A percentile compares a stretch with the other conserved stretches of the same genome.
These are phyloP conservation scores for Mimumesa dahlbomi DNA, from an alignment of 2,888 invertebrate genomes.

Conservation along the genomic window DNA sequence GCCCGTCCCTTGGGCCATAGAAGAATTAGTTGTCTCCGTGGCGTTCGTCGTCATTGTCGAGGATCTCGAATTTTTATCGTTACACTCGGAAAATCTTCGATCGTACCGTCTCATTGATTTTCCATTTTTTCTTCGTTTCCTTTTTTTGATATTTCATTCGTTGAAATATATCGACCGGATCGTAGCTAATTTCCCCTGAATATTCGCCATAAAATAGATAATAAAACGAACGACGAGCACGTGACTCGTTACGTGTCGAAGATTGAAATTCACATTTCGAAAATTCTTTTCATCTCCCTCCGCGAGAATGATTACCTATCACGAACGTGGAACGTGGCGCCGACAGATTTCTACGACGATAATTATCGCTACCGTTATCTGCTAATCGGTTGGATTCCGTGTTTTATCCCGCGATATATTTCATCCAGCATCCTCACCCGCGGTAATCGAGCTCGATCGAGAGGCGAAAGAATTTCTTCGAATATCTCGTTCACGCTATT, in stretches of 20 bases:
- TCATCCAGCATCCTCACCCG: slow-evolving; percentile 4
- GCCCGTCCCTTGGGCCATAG: slow-evolving; percentile 53
- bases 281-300: slow-evolving; percentile 15
- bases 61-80: not conserved
- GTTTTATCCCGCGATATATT: not conserved
- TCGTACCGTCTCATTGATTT: too few species aligned
- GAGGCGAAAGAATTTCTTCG: slow-evolving; percentile 7
- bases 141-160: too few species aligned
- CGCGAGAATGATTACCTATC: slow-evolving; percentile 19
- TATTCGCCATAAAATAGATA: too few species aligned
- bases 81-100: not conserved
- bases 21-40: slow-evolving; percentile 21
- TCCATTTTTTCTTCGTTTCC: too few species aligned
- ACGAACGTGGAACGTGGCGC: slow-evolving; percentile 15
- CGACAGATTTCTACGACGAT: slow-evolving; percentile 56
- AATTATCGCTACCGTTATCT: slow-evolving; percentile 60
- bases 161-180: too few species aligned
- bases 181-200: too few species aligned
- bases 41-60: slow-evolving; percentile 22
- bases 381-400: slow-evolving; percentile 51
- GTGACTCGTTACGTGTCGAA: not conserved
- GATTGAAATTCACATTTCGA: not conserved
- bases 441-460: not conserved
- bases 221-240: too few species aligned
- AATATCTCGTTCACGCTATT: too few species aligned